A percentile compares a stretch with the other conserved stretches of the same genome.
Conservation (phyloP, 1,140 invertebrate genomes). For the Drosophila nigrodunni region DNA sequence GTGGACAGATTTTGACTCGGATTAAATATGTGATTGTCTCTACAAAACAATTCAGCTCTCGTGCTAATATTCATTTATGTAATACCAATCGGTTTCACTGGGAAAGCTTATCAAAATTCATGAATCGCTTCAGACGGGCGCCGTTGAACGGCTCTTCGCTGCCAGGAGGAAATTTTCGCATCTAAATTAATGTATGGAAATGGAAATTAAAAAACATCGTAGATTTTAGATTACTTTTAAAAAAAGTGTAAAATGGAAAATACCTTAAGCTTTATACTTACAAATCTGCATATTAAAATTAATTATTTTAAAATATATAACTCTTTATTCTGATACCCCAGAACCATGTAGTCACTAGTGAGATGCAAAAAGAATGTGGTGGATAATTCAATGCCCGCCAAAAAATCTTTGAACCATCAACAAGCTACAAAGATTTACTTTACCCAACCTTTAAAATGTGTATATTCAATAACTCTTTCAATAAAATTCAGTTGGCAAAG, state of each 20-base stretch:
- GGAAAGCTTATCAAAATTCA: slow-evolving; percentile 77
- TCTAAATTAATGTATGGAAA: slow-evolving; percentile 83
- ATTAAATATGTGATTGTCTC: neutral
- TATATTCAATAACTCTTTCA: slow-evolving; percentile 4
- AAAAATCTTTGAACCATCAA: slow-evolving; percentile 9
- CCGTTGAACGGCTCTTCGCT: slow-evolving; percentile 86
- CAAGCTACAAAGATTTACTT: neutral
- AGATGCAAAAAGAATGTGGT: slow-evolving; percentile 11
- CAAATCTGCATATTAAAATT: neutral
- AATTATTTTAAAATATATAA: slow-evolving; percentile 3
- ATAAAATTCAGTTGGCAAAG: neutral
- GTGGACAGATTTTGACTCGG: neutral
- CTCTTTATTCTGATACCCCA: slow-evolving; percentile 15
- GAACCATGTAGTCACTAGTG: slow-evolving; percentile 19
- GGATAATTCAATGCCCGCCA: neutral
- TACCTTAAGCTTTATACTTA: slow-evolving; percentile 2
- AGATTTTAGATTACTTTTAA: slow-evolving; percentile 5
- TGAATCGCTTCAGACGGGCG: slow-evolving; percentile 85
- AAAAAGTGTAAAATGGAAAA: neutral
- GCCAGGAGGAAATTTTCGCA: slow-evolving; percentile 88
- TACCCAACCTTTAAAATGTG: neutral
- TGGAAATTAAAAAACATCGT: slow-evolving; percentile 11
- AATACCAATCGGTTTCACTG: slow-evolving; percentile 15
- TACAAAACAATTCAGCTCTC: slow-evolving; percentile 1
- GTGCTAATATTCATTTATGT: neutral